Base-by-base conservation (phyloP, 2,797 vertebrate species). In the Heterohyrax brucei region DNA sequence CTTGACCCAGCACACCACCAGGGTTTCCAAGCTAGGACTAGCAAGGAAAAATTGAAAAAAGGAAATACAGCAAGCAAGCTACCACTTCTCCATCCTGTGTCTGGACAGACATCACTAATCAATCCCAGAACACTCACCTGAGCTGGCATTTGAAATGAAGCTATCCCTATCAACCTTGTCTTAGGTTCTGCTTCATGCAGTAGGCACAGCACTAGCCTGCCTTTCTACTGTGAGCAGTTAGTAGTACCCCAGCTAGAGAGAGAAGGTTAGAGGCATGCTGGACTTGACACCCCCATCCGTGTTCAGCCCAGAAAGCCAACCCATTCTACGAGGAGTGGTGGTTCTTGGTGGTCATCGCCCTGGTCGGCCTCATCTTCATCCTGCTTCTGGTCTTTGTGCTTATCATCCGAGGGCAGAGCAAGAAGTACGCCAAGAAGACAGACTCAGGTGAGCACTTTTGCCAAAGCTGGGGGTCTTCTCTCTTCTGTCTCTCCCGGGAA, bases 251-350 rank as follows among this genome's bases (percentile, higher is more conserved):
- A 1, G 3, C 70, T 3, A 3, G 68, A 46, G 46, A 0, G 0
- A 64, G 33, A 77, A 44, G 50, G 18, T 53, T 1, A 33, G 33
- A 61, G 91, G 14, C 46, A 7, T 33, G 62, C 50, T 3, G n/a
- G 30, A 12, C 83, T 89, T 93, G 78, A 95, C 21, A 0, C 59
- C 68, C 22, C 2, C 3, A 0, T 22, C 89, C 75, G 0, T 78
- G 68, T 94, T 98, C 46, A 99, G 99, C 99, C 95, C 99, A 99
- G 98, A 99, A 99, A 98, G 98, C 99, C 98, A 99, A 99, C 75
- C 99, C 99, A 0, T 99, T 99, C 98, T 99, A 99, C 0, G 99
- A 99, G 98, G 99, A 99, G 98, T 99, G 99, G 99, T 99, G 99
- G 99, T 99, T 99, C 98, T 98, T 99, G 97, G 99, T 99, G 19